Base-by-base conservation (phyloP, 2,113 vertebrate genomes). In the Heliornis fulica region DNA sequence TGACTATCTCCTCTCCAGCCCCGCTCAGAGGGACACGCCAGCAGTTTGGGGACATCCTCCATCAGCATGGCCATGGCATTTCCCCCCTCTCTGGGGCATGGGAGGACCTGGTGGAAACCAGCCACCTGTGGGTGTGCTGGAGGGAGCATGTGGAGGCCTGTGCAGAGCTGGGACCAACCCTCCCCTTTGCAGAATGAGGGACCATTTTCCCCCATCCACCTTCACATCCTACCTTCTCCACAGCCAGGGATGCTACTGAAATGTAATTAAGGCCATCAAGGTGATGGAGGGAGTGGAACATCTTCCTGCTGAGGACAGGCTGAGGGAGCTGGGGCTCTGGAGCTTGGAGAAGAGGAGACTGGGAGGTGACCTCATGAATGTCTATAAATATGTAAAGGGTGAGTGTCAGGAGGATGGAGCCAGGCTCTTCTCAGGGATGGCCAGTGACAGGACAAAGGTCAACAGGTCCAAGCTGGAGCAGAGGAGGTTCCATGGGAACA, bases 181-280 rank as follows among this genome's bases (percentile, higher is more conserved):
- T 11, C 57, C 16, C 28, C 66, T 25, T 19, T 26, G 75, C 4
- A 0, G 60, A 48, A 41, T 18, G 17, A 25, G 54, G 26, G 18
- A 68, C 41, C 31, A n/a, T n/a, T 53, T 40, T 13, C 57, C 31
- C 59, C 7, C 7, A 38, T 31, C 56, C 28, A 23, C 22, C 1
- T 12, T 31, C 3, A 1, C 31, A 11, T 15, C 22, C 31, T 5
- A 9, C 16, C 69, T 60, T 4, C 51, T 36, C 57, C 65, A 6
- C 0, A 16, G 7, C 22, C 57, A 65, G 22, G 5, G 5, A 19
- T 14, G 6, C 23, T 15, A 15, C 72, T 6, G 4, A 1, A 21
- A 8, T 46, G 45, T 46, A 46, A 21, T 46, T n/a, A n/a, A n/a
- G n/a, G n/a, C n/a, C n/a, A n/a, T n/a, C n/a, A n/a, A n/a, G n/a